A percentile compares a stretch with the other conserved stretches of the same genome.
Conservation (phyloP, 2,888 invertebrate genomes). For the Hedya salicella region DNA sequence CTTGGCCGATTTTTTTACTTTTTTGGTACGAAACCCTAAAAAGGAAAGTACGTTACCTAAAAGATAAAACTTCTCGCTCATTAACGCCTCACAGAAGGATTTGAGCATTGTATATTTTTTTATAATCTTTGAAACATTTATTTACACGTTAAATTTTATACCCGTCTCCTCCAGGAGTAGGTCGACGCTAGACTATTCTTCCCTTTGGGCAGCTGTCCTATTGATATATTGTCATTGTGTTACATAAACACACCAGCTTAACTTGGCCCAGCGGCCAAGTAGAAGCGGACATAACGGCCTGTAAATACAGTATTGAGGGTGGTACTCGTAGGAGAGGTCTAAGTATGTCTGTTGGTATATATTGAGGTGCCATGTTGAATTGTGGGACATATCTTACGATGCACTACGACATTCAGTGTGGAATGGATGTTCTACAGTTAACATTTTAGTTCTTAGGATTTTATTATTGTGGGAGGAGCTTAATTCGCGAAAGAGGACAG, state of each 20-base stretch:
- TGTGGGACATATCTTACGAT: conserved; percentile 54
- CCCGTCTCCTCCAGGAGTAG: conserved; percentile 56
- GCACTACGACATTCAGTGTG: conserved; percentile 43
- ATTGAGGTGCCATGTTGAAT: conserved; percentile 47
- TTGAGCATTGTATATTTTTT: too few species aligned
- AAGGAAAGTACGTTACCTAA: too few species aligned
- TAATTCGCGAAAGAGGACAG: too few species aligned
- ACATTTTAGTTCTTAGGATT: not conserved
- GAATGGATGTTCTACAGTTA: conserved; percentile 34
- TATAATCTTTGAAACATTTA: conserved; percentile 9
- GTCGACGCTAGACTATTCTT: conserved; percentile 60
- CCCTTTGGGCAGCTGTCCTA: conserved; percentile 64
- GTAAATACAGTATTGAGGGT: conserved; percentile 25
- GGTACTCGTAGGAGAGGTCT: conserved; percentile 38
- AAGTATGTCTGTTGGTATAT: conserved; percentile 46
- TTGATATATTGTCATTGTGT: conserved; percentile 67
- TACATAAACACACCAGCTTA: conserved; percentile 50
- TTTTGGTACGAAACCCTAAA: too few species aligned
- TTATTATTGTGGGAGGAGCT: too few species aligned
- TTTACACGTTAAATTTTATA: conserved; percentile 22
- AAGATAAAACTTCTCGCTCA: too few species aligned
- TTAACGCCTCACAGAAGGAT: too few species aligned
- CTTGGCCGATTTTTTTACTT: too few species aligned
- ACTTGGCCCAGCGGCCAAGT: conserved; percentile 42
- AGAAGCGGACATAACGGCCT: conserved; percentile 15